A percentile compares a stretch with the other conserved stretches of the same genome.
Conservation (phyloP, 1,140 invertebrate genomes). For the Holcopasites calliopsidis region DNA sequence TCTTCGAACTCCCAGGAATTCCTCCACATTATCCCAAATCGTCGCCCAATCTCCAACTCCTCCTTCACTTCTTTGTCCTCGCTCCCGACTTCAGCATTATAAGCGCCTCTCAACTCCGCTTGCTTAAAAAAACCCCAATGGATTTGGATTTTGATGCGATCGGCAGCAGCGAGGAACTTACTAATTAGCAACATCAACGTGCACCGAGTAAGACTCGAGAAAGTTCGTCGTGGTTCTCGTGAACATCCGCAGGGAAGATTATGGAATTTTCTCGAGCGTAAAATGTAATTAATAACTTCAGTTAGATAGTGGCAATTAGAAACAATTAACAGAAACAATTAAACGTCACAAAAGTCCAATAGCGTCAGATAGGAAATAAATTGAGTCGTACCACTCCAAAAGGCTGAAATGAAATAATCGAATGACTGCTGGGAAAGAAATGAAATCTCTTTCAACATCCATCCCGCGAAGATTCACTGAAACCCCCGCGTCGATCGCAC, state of each 20-base stretch:
- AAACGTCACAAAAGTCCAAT: too few species aligned
- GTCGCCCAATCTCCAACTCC: conserved; percentile 11
- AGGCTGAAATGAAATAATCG: too few species aligned
- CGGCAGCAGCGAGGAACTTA: neutral
- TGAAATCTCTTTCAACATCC: too few species aligned
- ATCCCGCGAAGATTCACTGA: neutral
- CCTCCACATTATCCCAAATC: neutral
- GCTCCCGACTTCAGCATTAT: neutral
- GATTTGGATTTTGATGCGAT: neutral
- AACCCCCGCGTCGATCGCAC: neutral
- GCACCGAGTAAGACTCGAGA: conserved; percentile 13
- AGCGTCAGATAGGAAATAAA: too few species aligned
- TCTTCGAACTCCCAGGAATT: neutral
- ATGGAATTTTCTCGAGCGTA: too few species aligned
- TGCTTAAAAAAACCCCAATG: neutral
- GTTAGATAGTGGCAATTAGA: too few species aligned
- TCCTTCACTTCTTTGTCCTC: neutral
- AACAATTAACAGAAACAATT: too few species aligned
- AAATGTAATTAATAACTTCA: neutral
- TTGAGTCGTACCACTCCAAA: too few species aligned
- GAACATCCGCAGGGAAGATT: neutral
- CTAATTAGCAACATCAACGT: neutral
- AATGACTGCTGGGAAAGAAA: too few species aligned
- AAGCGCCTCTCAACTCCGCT: neutral
- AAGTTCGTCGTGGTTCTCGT: neutral